phyloP scores from a whole-genome alignment of 1,140 invertebrate genomes.

The Lepidurus couesii region DNA sequence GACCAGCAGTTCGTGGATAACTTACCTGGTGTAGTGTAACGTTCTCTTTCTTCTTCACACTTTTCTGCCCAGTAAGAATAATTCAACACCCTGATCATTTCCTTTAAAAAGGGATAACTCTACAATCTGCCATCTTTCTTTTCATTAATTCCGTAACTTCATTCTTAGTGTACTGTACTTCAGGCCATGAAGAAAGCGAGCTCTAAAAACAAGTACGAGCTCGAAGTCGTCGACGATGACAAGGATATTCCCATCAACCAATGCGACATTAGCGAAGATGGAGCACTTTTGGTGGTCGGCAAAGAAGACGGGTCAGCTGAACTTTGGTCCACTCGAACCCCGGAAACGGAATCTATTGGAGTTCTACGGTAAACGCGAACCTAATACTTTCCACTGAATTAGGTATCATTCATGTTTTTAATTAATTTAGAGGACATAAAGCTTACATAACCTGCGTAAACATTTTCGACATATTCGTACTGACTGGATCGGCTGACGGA shows the following conservation, averaged over 20 bases:
- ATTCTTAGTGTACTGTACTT: not conserved
- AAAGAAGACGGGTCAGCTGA: conserved; percentile 51
- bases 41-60: not conserved
- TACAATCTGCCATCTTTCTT: too few relatives aligned
- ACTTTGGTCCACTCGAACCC: conserved; percentile 51
- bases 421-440: conserved; percentile 44
- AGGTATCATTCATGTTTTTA: not conserved
- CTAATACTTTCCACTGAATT: not conserved
- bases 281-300: conserved; percentile 51
- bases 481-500: conserved; percentile 52
- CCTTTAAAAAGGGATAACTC: too few relatives aligned
- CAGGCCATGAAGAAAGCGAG: conserved; percentile 13
- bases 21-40: not conserved
- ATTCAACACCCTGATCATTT: too few relatives aligned
- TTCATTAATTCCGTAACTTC: too few relatives aligned
- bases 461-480: conserved; percentile 49
- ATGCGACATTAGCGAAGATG: conserved; percentile 53
- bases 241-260: conserved; percentile 51
- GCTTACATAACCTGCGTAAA: conserved; percentile 52
- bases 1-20: not conserved
- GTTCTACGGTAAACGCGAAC: conserved; percentile 43
- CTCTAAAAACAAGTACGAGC: conserved; percentile 32
- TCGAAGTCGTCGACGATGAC: conserved; percentile 39
- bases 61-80: too few relatives aligned
- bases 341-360: conserved; percentile 50